Conservation (phyloP, 1,140 invertebrate species). For the Aphaenogaster ashmeadi region DNA sequence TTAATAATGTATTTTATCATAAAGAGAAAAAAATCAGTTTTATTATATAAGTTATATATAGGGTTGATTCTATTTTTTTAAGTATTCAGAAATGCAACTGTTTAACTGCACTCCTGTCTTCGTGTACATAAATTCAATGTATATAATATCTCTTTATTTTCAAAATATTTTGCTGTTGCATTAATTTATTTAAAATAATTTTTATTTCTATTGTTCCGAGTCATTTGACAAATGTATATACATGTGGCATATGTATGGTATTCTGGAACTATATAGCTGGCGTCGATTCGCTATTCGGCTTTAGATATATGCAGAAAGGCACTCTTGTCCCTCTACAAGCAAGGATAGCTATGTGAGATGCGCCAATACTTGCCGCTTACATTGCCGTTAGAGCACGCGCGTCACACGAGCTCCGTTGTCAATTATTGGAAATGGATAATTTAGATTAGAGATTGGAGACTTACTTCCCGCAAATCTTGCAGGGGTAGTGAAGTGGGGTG, state of each 20-base stretch:
- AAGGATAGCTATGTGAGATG: conserved; percentile 44
- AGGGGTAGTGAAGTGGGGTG: conserved; percentile 92
- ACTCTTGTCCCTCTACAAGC: conserved; percentile 56
- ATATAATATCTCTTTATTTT: not conserved
- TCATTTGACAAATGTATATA: conserved; percentile 20
- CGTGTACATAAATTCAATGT: conserved; percentile 13
- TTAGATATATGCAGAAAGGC: conserved; percentile 46
- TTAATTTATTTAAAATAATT: not conserved
- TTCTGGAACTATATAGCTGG: conserved; percentile 4
- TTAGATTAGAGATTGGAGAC: conserved; percentile 89
- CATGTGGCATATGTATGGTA: conserved; percentile 15
- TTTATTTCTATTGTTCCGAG: not conserved
- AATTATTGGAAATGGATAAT: conserved; percentile 80
- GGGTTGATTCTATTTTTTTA: not conserved
- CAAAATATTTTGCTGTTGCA: conserved; percentile 29
- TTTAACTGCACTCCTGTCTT: conserved; percentile 9
- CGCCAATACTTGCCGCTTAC: conserved; percentile 72
- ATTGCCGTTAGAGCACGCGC: conserved; percentile 54
- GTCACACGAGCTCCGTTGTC: conserved; percentile 55
- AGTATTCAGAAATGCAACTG: not conserved
- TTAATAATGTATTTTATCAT: conserved; percentile 18
- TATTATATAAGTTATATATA: not conserved
- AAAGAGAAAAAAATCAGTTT: conserved; percentile 23
- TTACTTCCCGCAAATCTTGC: conserved; percentile 99
- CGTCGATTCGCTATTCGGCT: conserved; percentile 10